Conservation (phyloP, 2,113 vertebrate species). For the Podarcis raffonei region DNA sequence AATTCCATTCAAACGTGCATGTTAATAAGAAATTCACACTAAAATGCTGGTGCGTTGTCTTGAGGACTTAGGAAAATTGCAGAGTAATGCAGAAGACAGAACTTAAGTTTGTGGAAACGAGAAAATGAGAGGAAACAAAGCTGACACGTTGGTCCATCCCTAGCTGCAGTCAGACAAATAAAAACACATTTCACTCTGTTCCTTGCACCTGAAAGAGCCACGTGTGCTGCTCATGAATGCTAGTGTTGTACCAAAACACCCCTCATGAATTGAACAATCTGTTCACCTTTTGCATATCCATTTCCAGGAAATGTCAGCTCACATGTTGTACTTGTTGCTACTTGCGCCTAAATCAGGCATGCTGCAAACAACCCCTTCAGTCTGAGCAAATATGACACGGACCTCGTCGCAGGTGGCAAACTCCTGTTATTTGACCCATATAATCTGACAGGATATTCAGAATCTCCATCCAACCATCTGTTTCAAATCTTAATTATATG, state of each 20-base stretch:
- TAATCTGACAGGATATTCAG: slow-evolving; percentile 37
- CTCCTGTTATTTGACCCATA: slow-evolving; percentile 15
- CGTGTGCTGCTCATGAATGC: background rate
- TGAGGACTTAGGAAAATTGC: too few species aligned
- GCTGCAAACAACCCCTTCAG: slow-evolving; percentile 1
- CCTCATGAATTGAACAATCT: slow-evolving; percentile 37
- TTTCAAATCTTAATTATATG: slow-evolving; percentile 50
- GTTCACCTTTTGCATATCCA: background rate
- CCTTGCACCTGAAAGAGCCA: background rate
- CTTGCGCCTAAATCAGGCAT: background rate
- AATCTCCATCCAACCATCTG: slow-evolving; percentile 37
- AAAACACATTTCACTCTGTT: background rate
- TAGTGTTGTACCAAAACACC: background rate
- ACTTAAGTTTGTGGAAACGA: too few species aligned
- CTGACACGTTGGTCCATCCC: too few species aligned
- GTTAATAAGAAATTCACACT: too few species aligned
- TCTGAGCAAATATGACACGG: slow-evolving; percentile 35
- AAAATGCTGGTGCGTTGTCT: too few species aligned
- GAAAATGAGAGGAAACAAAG: too few species aligned
- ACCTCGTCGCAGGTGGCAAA: slow-evolving; percentile 14
- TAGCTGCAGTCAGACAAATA: background rate
- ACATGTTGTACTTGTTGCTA: slow-evolving; percentile 23
- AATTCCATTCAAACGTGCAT: too few species aligned
- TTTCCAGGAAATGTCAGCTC: slow-evolving; percentile 15
- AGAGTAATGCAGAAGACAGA: too few species aligned